Conservation (phyloP, 92 coral and sea anemone genomes). For the Muricea muricata region DNA sequence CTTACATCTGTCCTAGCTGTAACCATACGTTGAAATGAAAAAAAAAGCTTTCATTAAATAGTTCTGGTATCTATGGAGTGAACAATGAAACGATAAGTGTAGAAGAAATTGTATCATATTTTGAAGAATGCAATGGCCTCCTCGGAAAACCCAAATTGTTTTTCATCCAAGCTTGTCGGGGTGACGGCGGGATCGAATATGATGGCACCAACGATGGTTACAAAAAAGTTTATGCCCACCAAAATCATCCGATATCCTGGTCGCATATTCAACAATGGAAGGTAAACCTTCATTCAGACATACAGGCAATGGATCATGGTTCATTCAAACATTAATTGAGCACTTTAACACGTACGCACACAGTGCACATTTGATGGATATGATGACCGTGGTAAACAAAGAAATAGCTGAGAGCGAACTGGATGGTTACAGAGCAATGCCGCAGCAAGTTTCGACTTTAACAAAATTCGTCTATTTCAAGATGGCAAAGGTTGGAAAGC, state of each 20-base stretch:
- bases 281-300: constrained; percentile 80
- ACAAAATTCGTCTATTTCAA: no score
- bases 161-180: no score
- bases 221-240: constrained; percentile 70
- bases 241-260: constrained; percentile 81
- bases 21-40: no score
- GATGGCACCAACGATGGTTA: no score
- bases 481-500: no score
- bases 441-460: no score
- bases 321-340: constrained; percentile 64
- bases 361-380: constrained; percentile 85
- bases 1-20: no score
- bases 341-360: constrained; percentile 62
- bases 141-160: no score
- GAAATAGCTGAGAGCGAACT: constrained; percentile 57
- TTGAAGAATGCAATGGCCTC: no score
- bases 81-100: no score
- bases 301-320: constrained; percentile 81
- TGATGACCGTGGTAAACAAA: constrained; percentile 83
- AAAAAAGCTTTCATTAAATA: neutral
- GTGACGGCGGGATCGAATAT: constrained; percentile 74
- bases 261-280: constrained; percentile 83
- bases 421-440: no score
- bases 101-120: no score
- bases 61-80: constrained; percentile 76